These are phyloP conservation scores for Vanessa tameamea DNA, from an alignment of 1,140 invertebrate species.

Conservation along the genomic window DNA sequence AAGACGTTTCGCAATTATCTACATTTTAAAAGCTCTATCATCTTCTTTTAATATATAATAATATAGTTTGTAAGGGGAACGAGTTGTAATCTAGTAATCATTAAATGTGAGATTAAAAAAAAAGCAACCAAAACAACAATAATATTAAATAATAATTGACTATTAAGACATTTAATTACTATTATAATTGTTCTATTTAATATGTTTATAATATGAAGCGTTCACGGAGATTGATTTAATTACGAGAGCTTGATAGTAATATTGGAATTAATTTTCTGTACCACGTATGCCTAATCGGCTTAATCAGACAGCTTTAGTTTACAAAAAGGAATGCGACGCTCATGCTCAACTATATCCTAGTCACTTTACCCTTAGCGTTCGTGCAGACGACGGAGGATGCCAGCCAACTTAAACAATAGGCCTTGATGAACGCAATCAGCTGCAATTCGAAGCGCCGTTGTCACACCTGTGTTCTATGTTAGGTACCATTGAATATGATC, in stretches of 20 bases:
- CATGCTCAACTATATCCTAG: neutral
- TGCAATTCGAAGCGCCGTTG: constrained; percentile 9
- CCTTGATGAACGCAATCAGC: constrained; percentile 33
- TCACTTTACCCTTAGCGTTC: neutral
- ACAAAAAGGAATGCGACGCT: neutral
- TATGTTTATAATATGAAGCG: neutral
- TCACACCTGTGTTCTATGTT: neutral
- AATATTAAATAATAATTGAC: too few species aligned
- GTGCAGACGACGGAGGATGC: constrained; percentile 4
- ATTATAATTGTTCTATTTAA: too few species aligned
- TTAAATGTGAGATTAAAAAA: too few species aligned
- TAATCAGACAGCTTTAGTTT: neutral
- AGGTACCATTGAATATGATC: too few species aligned
- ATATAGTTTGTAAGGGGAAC: too few species aligned
- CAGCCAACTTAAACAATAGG: constrained; percentile 27
- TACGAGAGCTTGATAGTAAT: neutral
- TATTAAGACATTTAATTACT: too few species aligned
- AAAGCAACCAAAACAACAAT: too few species aligned
- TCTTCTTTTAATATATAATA: too few species aligned
- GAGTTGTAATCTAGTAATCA: too few species aligned
- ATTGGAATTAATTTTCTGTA: constrained; percentile 2
- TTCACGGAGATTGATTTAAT: neutral
- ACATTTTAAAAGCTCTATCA: too few species aligned
- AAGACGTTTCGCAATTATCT: too few species aligned
- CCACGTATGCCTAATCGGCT: neutral